These are phyloP conservation scores for Dicaeum eximium DNA, from an alignment of 2,113 vertebrate species.

Conservation along the genomic window DNA sequence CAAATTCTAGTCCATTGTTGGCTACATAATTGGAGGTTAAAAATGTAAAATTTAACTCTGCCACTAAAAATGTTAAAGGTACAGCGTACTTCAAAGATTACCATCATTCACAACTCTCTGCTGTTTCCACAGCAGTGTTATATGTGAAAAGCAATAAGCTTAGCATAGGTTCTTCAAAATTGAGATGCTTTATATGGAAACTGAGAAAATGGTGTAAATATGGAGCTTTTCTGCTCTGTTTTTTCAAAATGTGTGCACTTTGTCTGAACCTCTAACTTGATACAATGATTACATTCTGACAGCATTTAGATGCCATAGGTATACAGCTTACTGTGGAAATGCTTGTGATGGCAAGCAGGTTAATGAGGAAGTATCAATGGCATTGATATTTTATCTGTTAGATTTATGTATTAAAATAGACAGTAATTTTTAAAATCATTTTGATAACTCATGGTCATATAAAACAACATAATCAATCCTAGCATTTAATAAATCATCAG, in stretches of 20 bases:
- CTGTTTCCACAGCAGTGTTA: not conserved
- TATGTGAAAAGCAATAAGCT: not conserved
- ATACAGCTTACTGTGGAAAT: not conserved
- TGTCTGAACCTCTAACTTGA: not conserved
- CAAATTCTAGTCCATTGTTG: not conserved
- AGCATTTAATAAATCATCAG: not conserved
- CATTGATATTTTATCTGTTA: not conserved
- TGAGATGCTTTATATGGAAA: not conserved
- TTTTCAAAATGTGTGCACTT: not conserved
- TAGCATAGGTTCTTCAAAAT: not conserved
- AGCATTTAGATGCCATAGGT: not conserved
- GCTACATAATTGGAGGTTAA: slow-evolving; percentile 23
- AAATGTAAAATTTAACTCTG: slow-evolving; percentile 45
- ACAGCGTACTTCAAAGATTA: not conserved
- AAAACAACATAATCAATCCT: not conserved
- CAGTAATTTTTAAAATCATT: not conserved
- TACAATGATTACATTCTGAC: not conserved
- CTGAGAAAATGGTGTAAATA: not conserved
- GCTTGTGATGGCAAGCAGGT: not conserved
- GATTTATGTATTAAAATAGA: not conserved
- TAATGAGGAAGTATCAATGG: not conserved
- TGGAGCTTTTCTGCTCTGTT: not conserved
- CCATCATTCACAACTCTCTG: not conserved
- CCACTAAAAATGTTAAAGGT: not conserved
- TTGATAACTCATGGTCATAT: not conserved